Base-by-base conservation (phyloP, 2,888 invertebrate species). In the Athripsodes cinereus region DNA sequence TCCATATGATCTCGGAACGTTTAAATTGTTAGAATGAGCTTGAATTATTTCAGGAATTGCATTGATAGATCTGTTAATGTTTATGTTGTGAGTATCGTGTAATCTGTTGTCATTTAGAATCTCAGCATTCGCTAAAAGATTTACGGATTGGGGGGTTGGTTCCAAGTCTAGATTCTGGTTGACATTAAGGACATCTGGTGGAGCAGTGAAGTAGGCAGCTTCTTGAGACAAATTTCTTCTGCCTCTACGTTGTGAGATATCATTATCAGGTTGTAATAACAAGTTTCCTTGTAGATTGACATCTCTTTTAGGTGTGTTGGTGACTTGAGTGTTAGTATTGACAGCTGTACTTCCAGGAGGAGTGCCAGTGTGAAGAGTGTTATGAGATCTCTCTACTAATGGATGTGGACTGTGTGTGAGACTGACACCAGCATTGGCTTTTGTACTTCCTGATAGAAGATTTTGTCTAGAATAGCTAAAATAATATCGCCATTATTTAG, bases 391-490 rank as follows among this genome's bases (percentile, higher is more conserved):
- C 67, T 83, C 85, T 31, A 72, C 74, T 54, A 79, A 69, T 2
- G 80, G 76, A 62, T 76, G 74, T 18, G 72, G 66, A 22, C 69
- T 68, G 8, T 70, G 72, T 46, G 69, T 71, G 64, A 78, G 72
- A 56, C 78, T 74, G 1, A 73, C 72, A 57, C 81, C 83, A 66
- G 88, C 87, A 68, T 86, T 88, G 67, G 86, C 87, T 74, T 91
- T 91, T 69, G 82, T 81, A 68, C 74, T 82, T 55, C 85, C 84
- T 44, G 90, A 90, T 49, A 93, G 80, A 59, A 92, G 82, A 73
- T 93, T 93, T 77, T 93, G 93, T 54, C 92, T 85, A 35, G 93
- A 92, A 72, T 93, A 92, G 71, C 92, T 92, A 80, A 57, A 81
- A 78, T 56, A 50, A 40, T 11, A 31, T 31, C 31, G 8, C 8